Conservation (phyloP, 1,140 invertebrate genomes). For the Oryctes rhinoceros region DNA sequence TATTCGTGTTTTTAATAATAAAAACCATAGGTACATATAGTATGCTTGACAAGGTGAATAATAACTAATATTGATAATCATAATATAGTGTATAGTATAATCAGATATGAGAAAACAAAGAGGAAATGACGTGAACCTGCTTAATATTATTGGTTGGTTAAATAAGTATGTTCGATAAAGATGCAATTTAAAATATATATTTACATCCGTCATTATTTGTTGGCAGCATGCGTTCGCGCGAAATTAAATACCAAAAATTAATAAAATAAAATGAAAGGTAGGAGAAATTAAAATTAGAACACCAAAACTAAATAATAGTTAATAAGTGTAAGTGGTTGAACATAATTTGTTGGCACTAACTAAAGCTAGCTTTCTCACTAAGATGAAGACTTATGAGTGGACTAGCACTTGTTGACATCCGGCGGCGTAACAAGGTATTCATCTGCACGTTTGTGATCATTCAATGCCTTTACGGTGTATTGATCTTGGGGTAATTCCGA, state of each 20-base stretch:
- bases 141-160: background rate
- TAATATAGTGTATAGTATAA: background rate
- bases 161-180: background rate
- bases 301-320: constrained; percentile 28
- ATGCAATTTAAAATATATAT: constrained; percentile 10
- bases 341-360: constrained; percentile 54
- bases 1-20: constrained; percentile 15
- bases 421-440: constrained; percentile 85
- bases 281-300: constrained; percentile 32
- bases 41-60: constrained; percentile 1
- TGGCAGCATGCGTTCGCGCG: background rate
- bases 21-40: constrained; percentile 12
- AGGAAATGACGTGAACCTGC: background rate
- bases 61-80: constrained; percentile 5
- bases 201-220: constrained; percentile 12
- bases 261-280: background rate
- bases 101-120: background rate
- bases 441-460: constrained; percentile 91
- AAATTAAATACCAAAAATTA: constrained; percentile 24
- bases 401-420: constrained; percentile 86
- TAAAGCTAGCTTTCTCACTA: constrained; percentile 45
- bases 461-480: constrained; percentile 87
- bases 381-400: constrained; percentile 41
- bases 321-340: constrained; percentile 22
- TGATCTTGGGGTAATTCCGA: constrained; percentile 93